Conservation (phyloP, 2,113 vertebrate genomes). For the Anser cygnoides region DNA sequence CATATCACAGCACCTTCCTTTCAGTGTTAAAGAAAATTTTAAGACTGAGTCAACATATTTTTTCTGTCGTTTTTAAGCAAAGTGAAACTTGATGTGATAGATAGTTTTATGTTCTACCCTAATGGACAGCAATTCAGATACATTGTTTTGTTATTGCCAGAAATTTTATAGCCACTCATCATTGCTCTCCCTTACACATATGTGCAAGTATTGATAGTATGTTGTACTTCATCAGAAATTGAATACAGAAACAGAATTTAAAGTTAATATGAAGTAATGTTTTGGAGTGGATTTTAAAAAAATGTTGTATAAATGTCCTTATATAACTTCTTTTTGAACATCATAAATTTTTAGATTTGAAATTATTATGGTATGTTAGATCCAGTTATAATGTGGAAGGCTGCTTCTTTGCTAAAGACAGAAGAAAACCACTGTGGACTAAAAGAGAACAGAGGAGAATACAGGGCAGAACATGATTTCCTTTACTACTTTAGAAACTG, state of each 20-base stretch:
- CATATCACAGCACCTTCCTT: not conserved
- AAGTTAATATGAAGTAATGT: not conserved
- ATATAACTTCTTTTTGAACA: not conserved
- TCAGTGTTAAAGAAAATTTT: not conserved
- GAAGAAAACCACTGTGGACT: not conserved
- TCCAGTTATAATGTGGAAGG: not conserved
- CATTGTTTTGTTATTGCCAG: not conserved
- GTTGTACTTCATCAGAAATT: not conserved
- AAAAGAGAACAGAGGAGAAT: not conserved
- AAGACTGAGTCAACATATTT: not conserved
- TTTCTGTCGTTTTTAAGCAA: not conserved
- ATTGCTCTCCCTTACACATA: not conserved
- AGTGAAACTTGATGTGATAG: not conserved
- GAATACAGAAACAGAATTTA: not conserved
- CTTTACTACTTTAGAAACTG: not conserved
- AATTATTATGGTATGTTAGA: not conserved
- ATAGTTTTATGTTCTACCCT: not conserved
- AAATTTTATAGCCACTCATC: not conserved
- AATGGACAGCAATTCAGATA: not conserved
- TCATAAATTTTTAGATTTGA: not conserved
- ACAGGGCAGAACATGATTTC: not conserved
- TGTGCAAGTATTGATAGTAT: not conserved
- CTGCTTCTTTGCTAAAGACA: not conserved
- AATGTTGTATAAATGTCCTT: fast-evolving
- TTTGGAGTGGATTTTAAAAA: not conserved